phyloP scores from a whole-genome alignment of 2,797 vertebrate species.

The Lagodon rhomboides region DNA sequence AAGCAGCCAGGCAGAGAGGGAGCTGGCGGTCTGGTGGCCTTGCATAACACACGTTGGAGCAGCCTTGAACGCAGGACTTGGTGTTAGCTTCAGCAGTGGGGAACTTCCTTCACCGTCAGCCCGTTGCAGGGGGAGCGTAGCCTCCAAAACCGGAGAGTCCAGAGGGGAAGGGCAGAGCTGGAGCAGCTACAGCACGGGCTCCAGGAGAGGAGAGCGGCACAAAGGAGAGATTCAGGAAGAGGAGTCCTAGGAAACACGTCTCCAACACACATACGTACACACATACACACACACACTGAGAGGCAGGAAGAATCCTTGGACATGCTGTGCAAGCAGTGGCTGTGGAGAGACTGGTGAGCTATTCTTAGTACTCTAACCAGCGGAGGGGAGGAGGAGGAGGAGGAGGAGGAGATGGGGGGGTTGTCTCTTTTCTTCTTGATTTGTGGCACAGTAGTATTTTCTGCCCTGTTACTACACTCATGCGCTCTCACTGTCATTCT shows the following conservation, averaged over 20 bases:
- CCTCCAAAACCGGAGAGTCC: constrained; percentile 45
- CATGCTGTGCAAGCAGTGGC: constrained; percentile 82
- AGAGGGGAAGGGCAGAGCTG: constrained; percentile 58
- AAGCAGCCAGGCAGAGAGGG: constrained; percentile 82
- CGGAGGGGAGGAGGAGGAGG: constrained; percentile 46
- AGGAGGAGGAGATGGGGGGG: constrained; percentile 18
- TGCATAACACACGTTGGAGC: constrained; percentile 89
- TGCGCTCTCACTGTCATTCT: constrained; percentile 69
- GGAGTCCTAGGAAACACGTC: constrained; percentile 76
- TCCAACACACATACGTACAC: constrained; percentile 55
- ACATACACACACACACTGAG: constrained; percentile 50
- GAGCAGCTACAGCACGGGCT: constrained; percentile 58
- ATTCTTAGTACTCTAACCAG: constrained; percentile 82
- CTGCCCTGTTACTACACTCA: constrained; percentile 77
- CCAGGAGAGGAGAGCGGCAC: constrained; percentile 68
- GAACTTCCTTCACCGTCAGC: constrained; percentile 80
- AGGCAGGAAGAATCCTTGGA: constrained; percentile 77
- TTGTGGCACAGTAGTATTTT: constrained; percentile 84
- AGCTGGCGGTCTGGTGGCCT: constrained; percentile 90
- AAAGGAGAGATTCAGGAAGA: constrained; percentile 80
- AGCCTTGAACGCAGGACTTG: constrained; percentile 83
- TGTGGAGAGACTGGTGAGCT: constrained; percentile 83
- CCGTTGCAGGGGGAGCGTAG: constrained; percentile 71
- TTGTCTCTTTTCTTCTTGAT: constrained; percentile 75
- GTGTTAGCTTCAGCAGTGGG: constrained; percentile 83